Conservation (phyloP, 92 coral and sea anemone genomes). For the Epizoanthus scotinus region DNA sequence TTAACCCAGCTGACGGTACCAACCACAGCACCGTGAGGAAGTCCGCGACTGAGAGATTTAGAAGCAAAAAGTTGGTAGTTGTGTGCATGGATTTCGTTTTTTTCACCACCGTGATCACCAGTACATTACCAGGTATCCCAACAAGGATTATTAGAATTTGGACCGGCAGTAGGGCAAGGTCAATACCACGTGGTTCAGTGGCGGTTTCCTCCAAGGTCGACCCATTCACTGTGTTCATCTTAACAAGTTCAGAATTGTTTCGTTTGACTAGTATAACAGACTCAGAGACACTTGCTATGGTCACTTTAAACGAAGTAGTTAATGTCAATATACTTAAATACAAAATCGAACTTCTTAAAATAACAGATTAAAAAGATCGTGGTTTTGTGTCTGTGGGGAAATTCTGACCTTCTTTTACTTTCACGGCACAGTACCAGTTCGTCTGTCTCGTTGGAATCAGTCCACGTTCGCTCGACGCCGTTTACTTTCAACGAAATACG, state of each 20-base stretch:
- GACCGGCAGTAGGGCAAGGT: conserved; percentile 11
- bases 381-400: too few species aligned
- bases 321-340: too few species aligned
- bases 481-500: too few species aligned
- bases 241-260: background rate
- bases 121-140: conserved; percentile 18
- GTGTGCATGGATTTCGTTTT: conserved; percentile 16
- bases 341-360: too few species aligned
- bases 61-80: conserved; percentile 3
- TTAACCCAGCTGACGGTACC: conserved; percentile 3
- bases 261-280: background rate
- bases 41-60: conserved; percentile 8
- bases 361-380: too few species aligned
- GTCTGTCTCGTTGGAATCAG: too few species aligned
- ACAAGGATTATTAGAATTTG: conserved; percentile 11
- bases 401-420: too few species aligned
- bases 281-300: too few species aligned
- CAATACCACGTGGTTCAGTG: background rate
- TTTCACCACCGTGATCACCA: conserved; percentile 11
- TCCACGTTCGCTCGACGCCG: too few species aligned
- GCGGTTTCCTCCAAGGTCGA: background rate
- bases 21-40: conserved; percentile 6
- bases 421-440: too few species aligned
- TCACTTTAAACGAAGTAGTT: too few species aligned
- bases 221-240: background rate